These are phyloP conservation scores for Tetranychus truncatus DNA, from an alignment of 2,888 invertebrate genomes.

Conservation along the genomic window DNA sequence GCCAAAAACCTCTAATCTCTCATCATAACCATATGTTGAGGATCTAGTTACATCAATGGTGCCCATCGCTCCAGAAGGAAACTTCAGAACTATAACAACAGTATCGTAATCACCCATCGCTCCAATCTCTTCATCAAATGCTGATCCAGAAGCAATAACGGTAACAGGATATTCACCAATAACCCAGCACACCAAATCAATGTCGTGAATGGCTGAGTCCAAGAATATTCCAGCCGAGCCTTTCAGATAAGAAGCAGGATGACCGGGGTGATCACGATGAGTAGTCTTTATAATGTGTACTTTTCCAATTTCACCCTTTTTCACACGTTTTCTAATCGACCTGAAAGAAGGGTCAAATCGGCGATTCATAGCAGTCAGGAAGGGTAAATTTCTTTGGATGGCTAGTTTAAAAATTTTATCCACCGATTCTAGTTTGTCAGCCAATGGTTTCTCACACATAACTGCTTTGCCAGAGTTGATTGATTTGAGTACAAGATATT, in stretches of 20 bases:
- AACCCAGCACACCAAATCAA: constrained; percentile 47
- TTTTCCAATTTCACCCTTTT: constrained; percentile 43
- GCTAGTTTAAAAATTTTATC: constrained; percentile 44
- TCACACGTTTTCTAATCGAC: constrained; percentile 38
- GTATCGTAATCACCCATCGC: constrained; percentile 46
- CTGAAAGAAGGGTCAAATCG: constrained; percentile 47
- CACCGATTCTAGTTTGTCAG: constrained; percentile 40
- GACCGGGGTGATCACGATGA: constrained; percentile 46
- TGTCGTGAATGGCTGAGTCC: constrained; percentile 50
- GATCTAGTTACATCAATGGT: constrained; percentile 46
- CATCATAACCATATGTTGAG: constrained; percentile 48
- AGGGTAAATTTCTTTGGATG: constrained; percentile 38
- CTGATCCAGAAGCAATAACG: constrained; percentile 40
- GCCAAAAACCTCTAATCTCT: constrained; percentile 46
- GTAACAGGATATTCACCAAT: constrained; percentile 44
- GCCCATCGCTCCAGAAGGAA: constrained; percentile 44
- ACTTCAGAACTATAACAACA: constrained; percentile 42
- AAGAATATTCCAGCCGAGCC: constrained; percentile 48
- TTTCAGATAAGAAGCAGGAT: constrained; percentile 43
- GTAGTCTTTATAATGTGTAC: constrained; percentile 45
- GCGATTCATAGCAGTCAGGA: constrained; percentile 47
- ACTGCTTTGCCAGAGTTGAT: constrained; percentile 44
- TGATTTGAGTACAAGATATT: constrained; percentile 39
- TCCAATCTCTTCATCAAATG: constrained; percentile 43
- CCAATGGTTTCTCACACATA: constrained; percentile 51